Conservation (phyloP, 1,140 invertebrate species). For the Brachionus manjavacas region DNA sequence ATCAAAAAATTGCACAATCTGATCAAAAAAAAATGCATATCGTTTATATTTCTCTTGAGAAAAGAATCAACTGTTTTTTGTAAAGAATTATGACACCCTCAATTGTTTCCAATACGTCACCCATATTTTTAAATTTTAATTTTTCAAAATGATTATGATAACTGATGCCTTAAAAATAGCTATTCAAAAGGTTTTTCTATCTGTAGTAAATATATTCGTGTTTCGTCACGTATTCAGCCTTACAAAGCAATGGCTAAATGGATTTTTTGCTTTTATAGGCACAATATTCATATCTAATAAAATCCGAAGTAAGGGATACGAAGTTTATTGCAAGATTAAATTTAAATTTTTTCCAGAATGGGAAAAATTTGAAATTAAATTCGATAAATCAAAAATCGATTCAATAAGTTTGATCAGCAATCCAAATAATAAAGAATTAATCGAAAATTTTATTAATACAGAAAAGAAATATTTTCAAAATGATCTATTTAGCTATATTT, state of each 20-base stretch:
- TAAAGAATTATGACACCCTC: not conserved
- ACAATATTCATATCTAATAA: slow-evolving; percentile 26
- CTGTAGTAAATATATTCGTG: slow-evolving; percentile 1
- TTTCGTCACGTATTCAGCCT: slow-evolving; percentile 11
- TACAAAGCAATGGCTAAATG: not conserved
- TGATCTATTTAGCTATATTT: slow-evolving; percentile 24
- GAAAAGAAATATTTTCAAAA: not conserved
- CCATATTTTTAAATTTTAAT: not conserved
- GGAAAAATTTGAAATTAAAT: slow-evolving; percentile 25
- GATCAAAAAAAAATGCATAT: not conserved
- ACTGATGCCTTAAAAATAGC: slow-evolving; percentile 40
- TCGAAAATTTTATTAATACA: not conserved
- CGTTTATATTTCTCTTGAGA: not conserved
- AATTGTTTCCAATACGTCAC: not conserved
- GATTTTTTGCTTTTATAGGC: slow-evolving; percentile 12
- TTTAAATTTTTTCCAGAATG: slow-evolving; percentile 27
- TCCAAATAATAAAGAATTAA: not conserved
- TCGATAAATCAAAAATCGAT: not conserved
- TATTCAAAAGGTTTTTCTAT: slow-evolving; percentile 10
- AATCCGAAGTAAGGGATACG: not conserved
- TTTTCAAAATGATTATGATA: slow-evolving; percentile 21
- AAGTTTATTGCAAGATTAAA: slow-evolving; percentile 7
- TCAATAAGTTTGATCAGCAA: not conserved
- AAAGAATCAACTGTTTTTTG: not conserved
- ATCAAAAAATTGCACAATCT: not conserved